Percentiles rank a stretch among this genome's conserved stretches.
Evolutionary conservation across 2,113 vertebrate species (phyloP).

Genomic region (Pollachius pollachius): DNA sequence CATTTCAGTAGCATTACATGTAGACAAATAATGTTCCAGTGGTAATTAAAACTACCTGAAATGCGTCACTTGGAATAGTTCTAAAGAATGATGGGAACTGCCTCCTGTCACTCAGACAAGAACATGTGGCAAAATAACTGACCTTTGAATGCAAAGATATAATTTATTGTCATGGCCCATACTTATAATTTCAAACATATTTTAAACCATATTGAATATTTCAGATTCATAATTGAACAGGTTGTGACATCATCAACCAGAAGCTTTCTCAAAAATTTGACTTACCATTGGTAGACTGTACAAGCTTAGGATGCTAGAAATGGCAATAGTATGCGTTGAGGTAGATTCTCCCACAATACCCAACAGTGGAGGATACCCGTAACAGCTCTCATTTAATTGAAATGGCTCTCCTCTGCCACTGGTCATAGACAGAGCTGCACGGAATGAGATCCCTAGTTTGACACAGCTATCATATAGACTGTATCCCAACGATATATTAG

Average conservation of each 20-base stretch:
- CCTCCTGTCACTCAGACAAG: conserved; percentile 48
- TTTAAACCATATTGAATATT: neutral
- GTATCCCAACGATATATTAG: conserved; percentile 61
- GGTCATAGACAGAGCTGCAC: conserved; percentile 48
- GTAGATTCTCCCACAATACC: conserved; percentile 64
- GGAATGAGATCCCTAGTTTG: conserved; percentile 49
- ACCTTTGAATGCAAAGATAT: conserved; percentile 35
- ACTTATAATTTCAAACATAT: neutral
- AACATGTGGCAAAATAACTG: conserved; percentile 59
- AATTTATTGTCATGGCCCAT: neutral
- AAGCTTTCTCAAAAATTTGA: neutral
- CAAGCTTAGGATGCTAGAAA: conserved; percentile 59
- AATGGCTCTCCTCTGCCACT: conserved; percentile 44
- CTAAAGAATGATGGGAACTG: conserved; percentile 56
- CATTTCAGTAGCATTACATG: neutral
- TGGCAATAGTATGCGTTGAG: conserved; percentile 61
- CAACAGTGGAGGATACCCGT: conserved; percentile 48
- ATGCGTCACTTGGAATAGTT: conserved; percentile 46
- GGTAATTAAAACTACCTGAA: conserved; percentile 19
- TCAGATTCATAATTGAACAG: neutral
- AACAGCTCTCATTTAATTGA: conserved; percentile 36
- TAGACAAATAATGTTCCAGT: neutral
- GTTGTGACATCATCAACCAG: neutral
- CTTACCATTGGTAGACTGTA: conserved; percentile 63
- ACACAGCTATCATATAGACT: conserved; percentile 62